Base-by-base conservation (phyloP, 2,797 vertebrate genomes). In the Darevskia nairensis region DNA sequence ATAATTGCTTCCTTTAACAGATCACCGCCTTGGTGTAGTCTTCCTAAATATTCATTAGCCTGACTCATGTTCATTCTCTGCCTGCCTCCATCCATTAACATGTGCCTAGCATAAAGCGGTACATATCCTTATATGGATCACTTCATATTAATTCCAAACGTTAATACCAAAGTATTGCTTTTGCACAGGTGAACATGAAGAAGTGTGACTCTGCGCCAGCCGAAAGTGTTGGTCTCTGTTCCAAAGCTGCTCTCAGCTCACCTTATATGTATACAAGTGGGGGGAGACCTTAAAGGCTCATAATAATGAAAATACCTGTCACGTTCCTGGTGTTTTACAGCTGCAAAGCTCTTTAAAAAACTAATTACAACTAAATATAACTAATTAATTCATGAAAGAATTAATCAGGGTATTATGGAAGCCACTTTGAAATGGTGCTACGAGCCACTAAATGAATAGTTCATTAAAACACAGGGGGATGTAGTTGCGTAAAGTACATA, bases 291-390 rank as follows among this genome's bases (percentile, higher is more conserved):
- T 25, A 89, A 23, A 7, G 9, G 68, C 64, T 82, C 10, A 78
- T 11, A 87, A 25, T 66, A 89, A 25, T 85, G 44, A 89, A 91
- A 89, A 39, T n/a, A 59, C 29, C 75, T 80, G 81, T 84, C 64
- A 86, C 0, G 0, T 35, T 61, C 8, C 86, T 77, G 80, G 1
- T 13, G 74, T 80, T 82, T 90, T 84, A 84, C 7, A 83, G 81
- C 85, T 88, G 61, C 84, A 93, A 93, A 92, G 46, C 50, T 84
- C 86, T 89, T 82, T 77, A 79, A 69, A 64, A 90, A 92, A 80
- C 50, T 85, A 85, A 90, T 92, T 91, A 90, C 75, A 89, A 88
- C 39, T 80, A 90, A 89, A 87, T 85, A 86, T 87, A 94, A 89
- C 46, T 81, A 92, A 93, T 84, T 90, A 89, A 89, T 89, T 85